Conservation (phyloP, 2,113 vertebrate genomes). For the Zapus hudsonius region DNA sequence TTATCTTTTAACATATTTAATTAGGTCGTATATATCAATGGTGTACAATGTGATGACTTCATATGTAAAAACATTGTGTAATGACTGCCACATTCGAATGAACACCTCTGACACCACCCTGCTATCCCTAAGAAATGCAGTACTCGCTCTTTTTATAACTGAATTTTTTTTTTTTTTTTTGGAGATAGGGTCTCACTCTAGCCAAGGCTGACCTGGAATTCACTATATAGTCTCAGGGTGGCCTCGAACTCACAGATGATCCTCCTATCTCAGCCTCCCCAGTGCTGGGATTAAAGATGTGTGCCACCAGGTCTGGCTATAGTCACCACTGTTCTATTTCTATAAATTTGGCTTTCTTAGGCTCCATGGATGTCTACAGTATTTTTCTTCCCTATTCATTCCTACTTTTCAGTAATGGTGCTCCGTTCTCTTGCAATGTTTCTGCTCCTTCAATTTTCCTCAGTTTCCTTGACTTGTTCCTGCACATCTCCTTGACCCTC, state of each 20-base stretch:
- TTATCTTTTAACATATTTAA: neutral
- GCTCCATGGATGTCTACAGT: neutral
- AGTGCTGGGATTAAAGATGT: too few relatives aligned
- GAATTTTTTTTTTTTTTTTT: too few relatives aligned
- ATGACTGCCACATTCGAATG: neutral
- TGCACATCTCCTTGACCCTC: neutral
- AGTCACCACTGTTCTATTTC: neutral
- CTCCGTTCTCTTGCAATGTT: neutral
- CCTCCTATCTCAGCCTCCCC: too few relatives aligned
- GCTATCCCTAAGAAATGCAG: neutral
- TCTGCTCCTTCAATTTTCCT: neutral
- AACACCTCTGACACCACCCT: neutral
- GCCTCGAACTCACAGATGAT: too few relatives aligned
- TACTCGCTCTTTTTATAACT: neutral
- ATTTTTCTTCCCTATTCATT: neutral
- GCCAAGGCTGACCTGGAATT: too few relatives aligned
- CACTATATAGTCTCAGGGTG: too few relatives aligned
- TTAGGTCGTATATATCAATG: neutral
- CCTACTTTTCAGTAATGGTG: neutral
- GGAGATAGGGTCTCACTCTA: too few relatives aligned
- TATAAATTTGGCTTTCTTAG: neutral
- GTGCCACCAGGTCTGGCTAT: too few relatives aligned
- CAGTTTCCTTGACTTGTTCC: neutral
- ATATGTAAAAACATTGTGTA: neutral
- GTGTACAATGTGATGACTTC: neutral